Percentiles rank a stretch among this genome's conserved stretches.
These are phyloP conservation scores for Motacilla alba DNA, from an alignment of 2,113 vertebrate species.

Conservation along the genomic window DNA sequence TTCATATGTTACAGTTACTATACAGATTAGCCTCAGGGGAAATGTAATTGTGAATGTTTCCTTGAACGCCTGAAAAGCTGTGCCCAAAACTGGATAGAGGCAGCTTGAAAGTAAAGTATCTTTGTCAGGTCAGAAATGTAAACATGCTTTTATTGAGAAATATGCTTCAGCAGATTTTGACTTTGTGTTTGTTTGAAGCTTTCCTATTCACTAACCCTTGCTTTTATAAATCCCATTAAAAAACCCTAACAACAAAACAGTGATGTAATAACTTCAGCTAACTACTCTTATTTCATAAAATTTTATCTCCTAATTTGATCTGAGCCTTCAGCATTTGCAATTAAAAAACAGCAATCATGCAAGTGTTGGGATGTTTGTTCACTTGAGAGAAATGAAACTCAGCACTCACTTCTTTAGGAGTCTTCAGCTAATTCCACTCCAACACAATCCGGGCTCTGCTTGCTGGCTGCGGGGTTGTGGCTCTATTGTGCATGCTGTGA, in stretches of 20 bases:
- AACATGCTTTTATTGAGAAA: background rate
- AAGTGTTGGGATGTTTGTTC: background rate
- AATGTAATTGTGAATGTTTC: background rate
- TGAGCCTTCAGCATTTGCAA: background rate
- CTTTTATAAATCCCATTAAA: background rate
- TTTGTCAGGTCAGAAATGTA: background rate
- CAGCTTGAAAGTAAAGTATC: background rate
- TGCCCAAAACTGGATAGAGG: background rate
- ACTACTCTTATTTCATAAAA: background rate
- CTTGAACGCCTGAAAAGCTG: background rate
- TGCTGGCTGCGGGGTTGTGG: background rate
- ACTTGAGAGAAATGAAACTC: background rate
- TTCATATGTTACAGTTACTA: background rate
- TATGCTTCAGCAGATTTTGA: background rate
- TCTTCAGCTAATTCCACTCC: conserved; percentile 27
- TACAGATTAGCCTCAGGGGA: background rate
- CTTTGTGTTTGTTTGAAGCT: background rate
- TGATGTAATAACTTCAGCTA: background rate
- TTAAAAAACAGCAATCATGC: background rate
- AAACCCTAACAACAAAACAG: background rate
- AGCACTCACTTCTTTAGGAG: background rate
- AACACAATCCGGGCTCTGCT: background rate
- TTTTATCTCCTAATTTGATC: background rate
- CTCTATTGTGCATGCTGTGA: conserved; percentile 28
- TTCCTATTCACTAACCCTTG: background rate